phyloP scores from a whole-genome alignment of 2,113 vertebrate genomes.

The Trematomus loennbergii region DNA sequence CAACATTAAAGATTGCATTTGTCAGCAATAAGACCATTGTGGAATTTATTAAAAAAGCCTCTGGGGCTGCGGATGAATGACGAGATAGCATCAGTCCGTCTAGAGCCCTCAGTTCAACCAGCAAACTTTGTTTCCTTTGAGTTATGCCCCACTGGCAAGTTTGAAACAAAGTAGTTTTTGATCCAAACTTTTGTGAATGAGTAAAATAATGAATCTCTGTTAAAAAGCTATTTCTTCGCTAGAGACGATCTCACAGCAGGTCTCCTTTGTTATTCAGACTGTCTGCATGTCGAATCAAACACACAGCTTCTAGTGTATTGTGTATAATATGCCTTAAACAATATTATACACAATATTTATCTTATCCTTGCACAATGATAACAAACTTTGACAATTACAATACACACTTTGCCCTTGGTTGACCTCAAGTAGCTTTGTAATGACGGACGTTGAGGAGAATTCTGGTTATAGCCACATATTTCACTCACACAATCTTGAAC shows the following conservation, averaged over 20 bases:
- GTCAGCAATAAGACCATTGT: not conserved
- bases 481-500: not conserved
- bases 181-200: not conserved
- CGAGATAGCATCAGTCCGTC: not conserved
- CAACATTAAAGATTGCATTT: not conserved
- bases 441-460: not conserved
- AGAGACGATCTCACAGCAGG: conserved; percentile 55
- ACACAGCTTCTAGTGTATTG: not conserved
- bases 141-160: not conserved
- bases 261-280: conserved; percentile 7
- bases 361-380: not conserved
- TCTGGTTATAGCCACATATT: not conserved
- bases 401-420: not conserved
- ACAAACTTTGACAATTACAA: not conserved
- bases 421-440: not conserved
- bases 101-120: not conserved
- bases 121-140: not conserved
- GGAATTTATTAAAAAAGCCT: not conserved
- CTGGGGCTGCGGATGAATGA: not conserved
- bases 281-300: not conserved
- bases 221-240: conserved; percentile 29
- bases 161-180: conserved; percentile 19
- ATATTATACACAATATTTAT: too few relatives aligned
- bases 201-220: conserved; percentile 29
- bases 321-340: too few relatives aligned